Evolutionary conservation across 2,888 invertebrate genomes (phyloP), one percentile per base, ranked within the genome.

Genomic region (Pseudococcus viburni): DNA sequence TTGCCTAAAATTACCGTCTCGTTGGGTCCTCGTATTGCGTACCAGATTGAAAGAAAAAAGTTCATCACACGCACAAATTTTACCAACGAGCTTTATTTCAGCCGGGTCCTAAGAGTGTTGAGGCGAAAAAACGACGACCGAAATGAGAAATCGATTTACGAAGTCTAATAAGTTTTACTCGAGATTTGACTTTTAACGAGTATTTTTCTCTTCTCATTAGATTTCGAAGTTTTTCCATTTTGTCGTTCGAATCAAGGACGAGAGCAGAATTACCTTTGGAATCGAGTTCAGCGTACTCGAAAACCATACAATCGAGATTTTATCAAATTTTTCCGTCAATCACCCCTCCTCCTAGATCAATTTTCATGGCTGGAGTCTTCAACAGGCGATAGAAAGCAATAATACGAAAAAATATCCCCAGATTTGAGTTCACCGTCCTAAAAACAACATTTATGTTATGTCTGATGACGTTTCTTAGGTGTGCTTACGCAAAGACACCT

Each of bases 61-160:
- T n/a, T 59, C 22, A 59, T n/a, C n/a, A 8, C 59, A 59, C n/a
- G 59, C n/a, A n/a, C 59, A 59, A 59, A 59, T 59, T 59, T 59
- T n/a, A 59, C n/a, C 59, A 4, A 59, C 59, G n/a, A 59, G 19
- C 1, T 42, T 42, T 59, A 59, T 59, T 59, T 59, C 5, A 4
- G 11, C 64, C 17, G 15, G 55, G n/a, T 55, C n/a, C 9, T 3
- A 12, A 15, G 11, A 51, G n/a, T 17, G n/a, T 64, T 22, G 22
- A 9, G 9, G 59, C 0, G 7, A 59, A 59, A n/a, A 59, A 5
- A 59, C 5, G 7, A 64, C 22, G 8, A 8, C 22, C 64, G 9
- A 64, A 6, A 64, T n/a, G 22, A 64, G 64, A 22, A 64, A 64
- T 64, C 22, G 64, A 64, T 64, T 64, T 1, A 11, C 9, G 64